Percentiles rank a stretch among this genome's conserved stretches.
Conservation (phyloP, 2,797 vertebrate species). For the Psittacula echo region DNA sequence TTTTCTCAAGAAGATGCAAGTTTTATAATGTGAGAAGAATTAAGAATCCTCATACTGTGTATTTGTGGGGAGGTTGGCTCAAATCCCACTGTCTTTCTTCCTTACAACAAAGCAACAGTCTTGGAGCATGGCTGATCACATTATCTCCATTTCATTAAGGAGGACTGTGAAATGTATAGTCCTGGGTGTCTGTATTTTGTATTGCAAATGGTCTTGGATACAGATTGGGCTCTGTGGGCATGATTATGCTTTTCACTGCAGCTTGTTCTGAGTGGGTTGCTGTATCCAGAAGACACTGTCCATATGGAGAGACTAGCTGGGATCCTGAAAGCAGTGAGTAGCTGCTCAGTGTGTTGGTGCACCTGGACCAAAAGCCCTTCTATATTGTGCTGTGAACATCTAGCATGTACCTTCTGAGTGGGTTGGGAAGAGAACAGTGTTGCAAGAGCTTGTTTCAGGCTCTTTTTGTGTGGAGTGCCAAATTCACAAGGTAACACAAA, state of each 20-base stretch:
- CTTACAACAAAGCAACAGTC: neutral
- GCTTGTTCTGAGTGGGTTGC: neutral
- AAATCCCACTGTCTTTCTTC: neutral
- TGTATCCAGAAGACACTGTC: neutral
- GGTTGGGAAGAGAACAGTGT: neutral
- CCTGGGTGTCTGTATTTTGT: neutral
- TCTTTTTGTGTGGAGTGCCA: neutral
- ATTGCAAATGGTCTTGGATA: neutral
- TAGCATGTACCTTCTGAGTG: rapidly evolving
- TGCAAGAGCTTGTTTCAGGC: neutral
- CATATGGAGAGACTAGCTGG: slow-evolving; percentile 29
- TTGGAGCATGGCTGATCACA: neutral
- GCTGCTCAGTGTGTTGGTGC: neutral
- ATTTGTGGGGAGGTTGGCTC: neutral
- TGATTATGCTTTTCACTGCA: neutral
- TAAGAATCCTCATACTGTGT: neutral
- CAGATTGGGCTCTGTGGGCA: neutral
- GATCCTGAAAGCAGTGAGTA: neutral
- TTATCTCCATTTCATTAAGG: neutral
- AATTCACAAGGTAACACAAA: neutral
- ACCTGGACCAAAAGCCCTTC: neutral
- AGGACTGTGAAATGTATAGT: neutral
- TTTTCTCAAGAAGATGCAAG: neutral
- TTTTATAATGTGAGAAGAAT: neutral
- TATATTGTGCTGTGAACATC: neutral